Conservation (phyloP, 2,888 invertebrate species). For the Itoplectis maculator region DNA sequence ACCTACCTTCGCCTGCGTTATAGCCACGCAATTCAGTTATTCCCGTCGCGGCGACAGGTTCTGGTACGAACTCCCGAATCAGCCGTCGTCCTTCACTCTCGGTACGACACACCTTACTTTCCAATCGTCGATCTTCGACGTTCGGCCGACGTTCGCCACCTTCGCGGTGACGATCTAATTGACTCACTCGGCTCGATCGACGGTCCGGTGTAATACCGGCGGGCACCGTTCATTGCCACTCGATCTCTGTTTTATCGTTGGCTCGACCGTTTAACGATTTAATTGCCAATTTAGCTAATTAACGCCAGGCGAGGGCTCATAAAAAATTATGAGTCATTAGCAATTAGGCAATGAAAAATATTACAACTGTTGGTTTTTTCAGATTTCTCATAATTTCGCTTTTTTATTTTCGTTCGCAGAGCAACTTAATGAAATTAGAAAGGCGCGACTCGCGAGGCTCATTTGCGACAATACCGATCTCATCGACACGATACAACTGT, state of each 20-base stretch:
- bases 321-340: too few species aligned
- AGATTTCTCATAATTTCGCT: background rate
- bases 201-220: too few species aligned
- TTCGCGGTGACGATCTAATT: background rate
- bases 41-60: constrained; percentile 96
- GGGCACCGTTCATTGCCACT: too few species aligned
- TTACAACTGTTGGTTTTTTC: background rate
- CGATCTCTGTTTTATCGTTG: too few species aligned
- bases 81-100: constrained; percentile 95
- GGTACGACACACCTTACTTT: constrained; percentile 79
- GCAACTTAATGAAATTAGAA: constrained; percentile 93
- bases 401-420: constrained; percentile 85
- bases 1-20: constrained; percentile 97
- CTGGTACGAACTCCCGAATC: constrained; percentile 97
- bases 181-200: background rate
- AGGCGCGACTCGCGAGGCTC: constrained; percentile 91
- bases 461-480: constrained; percentile 97
- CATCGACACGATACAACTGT: constrained; percentile 95
- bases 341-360: background rate
- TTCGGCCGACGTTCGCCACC: too few species aligned
- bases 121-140: background rate
- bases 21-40: constrained; percentile 96
- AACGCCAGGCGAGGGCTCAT: too few species aligned
- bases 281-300: too few species aligned
- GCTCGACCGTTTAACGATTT: too few species aligned